A percentile compares a stretch with the other conserved stretches of the same genome.
Conservation (phyloP, 2,797 vertebrate genomes). For the Manis pentadactyla region DNA sequence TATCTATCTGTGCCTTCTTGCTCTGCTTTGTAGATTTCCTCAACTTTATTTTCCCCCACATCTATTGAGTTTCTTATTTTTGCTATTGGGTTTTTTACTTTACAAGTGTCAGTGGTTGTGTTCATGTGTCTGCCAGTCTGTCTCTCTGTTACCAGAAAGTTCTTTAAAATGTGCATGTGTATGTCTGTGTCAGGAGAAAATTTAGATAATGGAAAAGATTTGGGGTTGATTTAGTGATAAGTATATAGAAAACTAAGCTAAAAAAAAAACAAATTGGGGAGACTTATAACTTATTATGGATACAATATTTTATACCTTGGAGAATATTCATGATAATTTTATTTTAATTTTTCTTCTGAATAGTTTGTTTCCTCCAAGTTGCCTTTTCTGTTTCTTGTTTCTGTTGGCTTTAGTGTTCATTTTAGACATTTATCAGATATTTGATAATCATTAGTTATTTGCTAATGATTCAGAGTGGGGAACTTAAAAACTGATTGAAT, state of each 20-base stretch:
- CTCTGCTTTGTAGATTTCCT: not conserved
- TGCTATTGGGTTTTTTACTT: constrained; percentile 15
- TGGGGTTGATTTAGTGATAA: not conserved
- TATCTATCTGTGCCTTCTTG: not conserved
- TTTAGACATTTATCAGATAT: not conserved
- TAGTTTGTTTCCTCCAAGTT: not conserved
- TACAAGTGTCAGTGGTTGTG: not conserved
- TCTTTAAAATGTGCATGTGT: not conserved
- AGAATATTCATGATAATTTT: constrained; percentile 16
- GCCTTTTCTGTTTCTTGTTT: not conserved
- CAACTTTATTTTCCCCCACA: not conserved
- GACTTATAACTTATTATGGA: not conserved
- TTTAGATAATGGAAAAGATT: not conserved
- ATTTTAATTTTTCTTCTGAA: constrained; percentile 31
- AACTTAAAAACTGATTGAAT: not conserved
- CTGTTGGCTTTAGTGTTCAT: not conserved
- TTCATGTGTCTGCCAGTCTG: not conserved
- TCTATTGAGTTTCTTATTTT: constrained; percentile 30
- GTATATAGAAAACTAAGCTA: not conserved
- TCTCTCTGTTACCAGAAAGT: not conserved
- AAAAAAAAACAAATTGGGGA: not conserved
- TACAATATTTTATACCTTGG: constrained; percentile 15
- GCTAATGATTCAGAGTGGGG: not conserved
- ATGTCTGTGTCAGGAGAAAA: not conserved
- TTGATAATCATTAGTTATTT: constrained; percentile 25